A percentile compares a stretch with the other conserved stretches of the same genome.
These are phyloP conservation scores for Tachina grossa DNA, from an alignment of 2,888 invertebrate species.

Conservation along the genomic window DNA sequence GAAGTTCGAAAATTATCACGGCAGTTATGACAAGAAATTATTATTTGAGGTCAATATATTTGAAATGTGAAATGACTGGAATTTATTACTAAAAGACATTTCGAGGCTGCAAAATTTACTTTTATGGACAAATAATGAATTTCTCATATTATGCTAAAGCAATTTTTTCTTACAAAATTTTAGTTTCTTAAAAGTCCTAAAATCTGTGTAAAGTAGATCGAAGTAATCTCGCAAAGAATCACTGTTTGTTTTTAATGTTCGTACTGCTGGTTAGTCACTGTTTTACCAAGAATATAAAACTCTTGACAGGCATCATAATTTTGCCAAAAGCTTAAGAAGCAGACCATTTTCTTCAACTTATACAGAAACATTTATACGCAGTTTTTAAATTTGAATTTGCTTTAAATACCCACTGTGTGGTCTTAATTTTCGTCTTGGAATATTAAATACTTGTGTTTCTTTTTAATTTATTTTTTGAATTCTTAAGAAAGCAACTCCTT, in stretches of 20 bases:
- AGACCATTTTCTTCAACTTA: neutral
- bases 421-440: conserved; percentile 29
- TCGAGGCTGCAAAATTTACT: neutral
- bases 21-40: conserved; percentile 10
- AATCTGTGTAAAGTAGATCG: too few relatives aligned
- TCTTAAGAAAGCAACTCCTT: neutral
- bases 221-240: too few relatives aligned
- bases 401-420: conserved; percentile 43
- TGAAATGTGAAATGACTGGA: neutral
- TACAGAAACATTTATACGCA: neutral
- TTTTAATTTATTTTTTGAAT: neutral
- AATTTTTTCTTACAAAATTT: too few relatives aligned
- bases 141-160: too few relatives aligned
- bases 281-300: too few relatives aligned
- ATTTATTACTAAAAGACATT: neutral
- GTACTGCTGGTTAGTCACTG: too few relatives aligned
- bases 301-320: too few relatives aligned
- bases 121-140: too few relatives aligned
- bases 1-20: neutral
- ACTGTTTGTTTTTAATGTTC: too few relatives aligned
- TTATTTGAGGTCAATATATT: conserved; percentile 34
- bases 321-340: neutral
- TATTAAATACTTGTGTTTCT: conserved; percentile 16
- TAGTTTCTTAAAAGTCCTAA: too few relatives aligned
- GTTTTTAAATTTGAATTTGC: neutral